A percentile compares a stretch with the other conserved stretches of the same genome.
phyloP scores from a whole-genome alignment of 2,113 vertebrate genomes.

The Catharus minimus region DNA sequence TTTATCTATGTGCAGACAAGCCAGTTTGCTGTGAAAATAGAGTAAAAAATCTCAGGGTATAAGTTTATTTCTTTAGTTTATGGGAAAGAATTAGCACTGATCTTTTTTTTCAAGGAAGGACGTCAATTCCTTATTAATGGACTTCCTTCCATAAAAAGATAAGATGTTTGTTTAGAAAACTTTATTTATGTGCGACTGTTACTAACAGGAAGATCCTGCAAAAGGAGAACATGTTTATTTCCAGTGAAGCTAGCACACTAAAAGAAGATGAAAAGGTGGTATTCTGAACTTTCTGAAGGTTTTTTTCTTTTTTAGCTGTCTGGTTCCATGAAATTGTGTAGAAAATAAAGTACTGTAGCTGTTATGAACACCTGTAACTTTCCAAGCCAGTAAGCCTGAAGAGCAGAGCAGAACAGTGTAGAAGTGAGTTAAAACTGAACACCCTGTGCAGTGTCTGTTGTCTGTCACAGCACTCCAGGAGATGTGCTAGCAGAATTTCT shows the following conservation, averaged over 20 bases:
- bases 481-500: not conserved
- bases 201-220: slow-evolving; percentile 67
- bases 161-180: slow-evolving; percentile 77
- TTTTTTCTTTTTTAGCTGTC: not conserved
- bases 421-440: not conserved
- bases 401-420: not conserved
- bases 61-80: slow-evolving; percentile 69
- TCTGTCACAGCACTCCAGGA: not conserved
- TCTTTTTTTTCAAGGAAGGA: slow-evolving; percentile 62
- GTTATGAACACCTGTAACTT: not conserved
- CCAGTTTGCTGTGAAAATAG: slow-evolving; percentile 55
- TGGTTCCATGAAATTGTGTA: not conserved
- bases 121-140: slow-evolving; percentile 75
- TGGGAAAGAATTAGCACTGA: slow-evolving; percentile 67
- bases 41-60: slow-evolving; percentile 48
- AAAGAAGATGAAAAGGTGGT: slow-evolving; percentile 14
- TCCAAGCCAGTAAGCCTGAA: not conserved
- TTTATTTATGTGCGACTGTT: slow-evolving; percentile 72
- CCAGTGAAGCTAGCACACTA: slow-evolving; percentile 22
- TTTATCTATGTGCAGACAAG: slow-evolving; percentile 30
- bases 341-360: not conserved
- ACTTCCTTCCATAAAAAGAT: slow-evolving; percentile 79
- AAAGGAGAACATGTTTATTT: slow-evolving; percentile 50
- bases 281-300: not conserved
- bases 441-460: not conserved